A percentile compares a stretch with the other conserved stretches of the same genome.
These are phyloP conservation scores for Metacarcinus magister DNA, from an alignment of 2,888 invertebrate species.

Conservation along the genomic window DNA sequence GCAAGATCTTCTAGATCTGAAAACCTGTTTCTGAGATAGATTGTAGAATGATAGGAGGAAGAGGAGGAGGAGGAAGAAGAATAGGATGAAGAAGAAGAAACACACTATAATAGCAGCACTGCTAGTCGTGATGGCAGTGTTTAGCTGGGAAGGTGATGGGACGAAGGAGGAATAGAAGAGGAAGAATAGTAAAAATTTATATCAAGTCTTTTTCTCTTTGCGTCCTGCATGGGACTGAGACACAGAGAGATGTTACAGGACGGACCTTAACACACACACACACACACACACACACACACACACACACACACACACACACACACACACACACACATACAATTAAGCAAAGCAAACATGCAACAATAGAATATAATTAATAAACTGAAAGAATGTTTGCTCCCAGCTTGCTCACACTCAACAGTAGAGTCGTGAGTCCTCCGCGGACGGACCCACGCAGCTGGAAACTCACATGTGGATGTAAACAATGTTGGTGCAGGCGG, in stretches of 20 bases:
- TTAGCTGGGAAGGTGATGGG: neutral
- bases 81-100: neutral
- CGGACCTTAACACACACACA: neutral
- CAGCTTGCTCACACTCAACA: neutral
- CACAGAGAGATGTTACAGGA: neutral
- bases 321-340: neutral
- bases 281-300: slow-evolving; percentile 26
- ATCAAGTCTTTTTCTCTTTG: neutral
- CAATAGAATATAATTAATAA: no score
- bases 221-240: neutral
- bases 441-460: neutral
- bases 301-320: slow-evolving; percentile 26
- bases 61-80: neutral
- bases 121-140: neutral
- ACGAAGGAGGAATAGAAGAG: no score
- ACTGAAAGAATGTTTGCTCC: neutral
- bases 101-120: neutral
- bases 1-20: no score
- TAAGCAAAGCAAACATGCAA: no score
- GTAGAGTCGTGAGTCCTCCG: neutral
- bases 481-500: neutral
- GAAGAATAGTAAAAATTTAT: neutral
- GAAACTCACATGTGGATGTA: neutral
- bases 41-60: no score
- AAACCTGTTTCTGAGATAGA: no score